These are phyloP conservation scores for Teleogryllus occipitalis DNA, from an alignment of 1,140 invertebrate species.

Conservation along the genomic window DNA sequence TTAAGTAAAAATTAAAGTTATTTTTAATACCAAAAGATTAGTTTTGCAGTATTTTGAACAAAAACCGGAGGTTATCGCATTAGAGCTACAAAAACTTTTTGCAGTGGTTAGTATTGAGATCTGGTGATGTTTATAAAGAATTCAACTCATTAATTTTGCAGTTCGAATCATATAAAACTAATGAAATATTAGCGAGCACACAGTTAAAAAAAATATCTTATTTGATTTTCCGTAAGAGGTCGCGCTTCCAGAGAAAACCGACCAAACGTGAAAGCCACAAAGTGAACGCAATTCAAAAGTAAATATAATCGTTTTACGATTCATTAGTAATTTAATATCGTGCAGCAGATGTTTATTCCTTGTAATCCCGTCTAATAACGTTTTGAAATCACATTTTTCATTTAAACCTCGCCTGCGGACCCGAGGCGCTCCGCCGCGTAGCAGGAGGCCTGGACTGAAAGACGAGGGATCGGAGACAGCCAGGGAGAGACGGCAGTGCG, in stretches of 20 bases:
- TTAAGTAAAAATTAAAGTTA: too few relatives aligned
- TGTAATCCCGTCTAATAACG: neutral
- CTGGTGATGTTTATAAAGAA: too few relatives aligned
- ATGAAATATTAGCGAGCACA: neutral
- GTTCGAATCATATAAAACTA: too few relatives aligned
- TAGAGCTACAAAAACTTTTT: too few relatives aligned
- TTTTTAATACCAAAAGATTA: too few relatives aligned
- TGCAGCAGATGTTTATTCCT: neutral
- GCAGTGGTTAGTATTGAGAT: too few relatives aligned
- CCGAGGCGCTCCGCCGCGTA: too few relatives aligned
- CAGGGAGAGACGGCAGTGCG: neutral
- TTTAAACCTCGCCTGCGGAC: neutral
- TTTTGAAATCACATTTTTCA: neutral
- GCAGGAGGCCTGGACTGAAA: neutral
- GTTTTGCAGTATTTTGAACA: too few relatives aligned
- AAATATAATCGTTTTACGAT: constrained; percentile 2
- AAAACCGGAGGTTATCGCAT: too few relatives aligned
- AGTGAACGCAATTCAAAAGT: constrained; percentile 1
- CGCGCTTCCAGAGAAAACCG: neutral
- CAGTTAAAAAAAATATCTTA: neutral
- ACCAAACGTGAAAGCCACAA: neutral
- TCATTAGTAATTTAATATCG: neutral
- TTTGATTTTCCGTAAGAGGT: neutral
- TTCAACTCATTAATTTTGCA: too few relatives aligned
- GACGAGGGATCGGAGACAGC: neutral